Base-by-base conservation (phyloP, 2,888 invertebrate species). In the Drosophila suboccidentalis region DNA sequence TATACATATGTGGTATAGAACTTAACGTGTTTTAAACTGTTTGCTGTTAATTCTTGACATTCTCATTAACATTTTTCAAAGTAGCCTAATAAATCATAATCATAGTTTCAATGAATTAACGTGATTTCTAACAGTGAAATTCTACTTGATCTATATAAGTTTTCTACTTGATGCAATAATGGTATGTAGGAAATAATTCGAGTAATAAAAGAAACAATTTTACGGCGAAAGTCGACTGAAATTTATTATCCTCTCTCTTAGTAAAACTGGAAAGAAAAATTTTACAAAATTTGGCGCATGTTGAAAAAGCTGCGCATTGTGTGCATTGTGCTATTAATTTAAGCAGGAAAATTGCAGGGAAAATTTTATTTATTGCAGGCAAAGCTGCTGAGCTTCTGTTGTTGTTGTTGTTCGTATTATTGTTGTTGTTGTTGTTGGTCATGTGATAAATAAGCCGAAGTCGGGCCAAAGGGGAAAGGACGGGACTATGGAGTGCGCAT, bases 361-460 rank as follows among this genome's bases (percentile, higher is more conserved):
- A 57, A 67, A 53, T 63, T 41, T 57, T 49, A 78, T 78, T 73
- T 73, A 63, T 63, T 47, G 26, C 53, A 17, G 19, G 5, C 44
- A 53, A 43, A 22, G 44, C 11, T 36, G 44, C 29, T 43, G 38
- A 38, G n/a, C 38, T n/a, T n/a, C 2, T n/a, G 38, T 38, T 38
- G 49, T n/a, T 36, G 34, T 10, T 43, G 11, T 5, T 49, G 50
- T 9, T 22, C n/a, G 19, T 26, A 34, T 5, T 29, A 13, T 10
- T 44, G 51, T 10, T 44, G 61, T 8, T 36, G 41, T 9, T 50
- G 19, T 9, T 53, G 54, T 10, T 69, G 60, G 50, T 53, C 44
- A 36, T 61, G 54, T n/a, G 60, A 59, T 47, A 46, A 61, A 74
- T 62, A 63, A 47, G 46, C 62, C 26, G 49, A 44, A 41, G 17